Conservation (phyloP, 2,797 vertebrate species). For the Ispidina picta region DNA sequence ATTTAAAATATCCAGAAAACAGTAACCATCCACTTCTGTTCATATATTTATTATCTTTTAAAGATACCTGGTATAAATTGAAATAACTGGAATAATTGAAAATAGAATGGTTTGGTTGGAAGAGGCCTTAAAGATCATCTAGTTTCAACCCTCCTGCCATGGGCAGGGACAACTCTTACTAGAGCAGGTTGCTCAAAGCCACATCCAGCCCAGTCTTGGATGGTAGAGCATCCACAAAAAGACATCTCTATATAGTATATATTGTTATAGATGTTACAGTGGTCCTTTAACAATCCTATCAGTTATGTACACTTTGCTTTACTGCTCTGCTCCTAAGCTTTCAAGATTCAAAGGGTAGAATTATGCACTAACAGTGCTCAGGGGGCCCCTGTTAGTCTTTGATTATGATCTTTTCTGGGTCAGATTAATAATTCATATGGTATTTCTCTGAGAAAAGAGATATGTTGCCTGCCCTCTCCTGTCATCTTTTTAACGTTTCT, state of each 20-base stretch:
- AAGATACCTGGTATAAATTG: background rate
- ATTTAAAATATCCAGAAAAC: background rate
- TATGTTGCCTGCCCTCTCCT: conserved; percentile 63
- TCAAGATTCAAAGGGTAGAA: conserved; percentile 43
- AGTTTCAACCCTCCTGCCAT: no score
- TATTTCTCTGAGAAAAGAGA: conserved; percentile 61
- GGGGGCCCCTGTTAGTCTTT: conserved; percentile 42
- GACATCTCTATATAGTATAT: background rate
- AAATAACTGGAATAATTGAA: background rate
- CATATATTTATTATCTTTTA: background rate
- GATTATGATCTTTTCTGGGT: conserved; percentile 71
- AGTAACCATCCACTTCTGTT: background rate
- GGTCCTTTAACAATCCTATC: background rate
- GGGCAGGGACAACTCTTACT: no score
- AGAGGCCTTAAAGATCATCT: no score
- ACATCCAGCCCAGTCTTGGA: no score
- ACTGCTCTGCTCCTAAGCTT: background rate
- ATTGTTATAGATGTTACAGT: background rate
- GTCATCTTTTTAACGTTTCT: conserved; percentile 60
- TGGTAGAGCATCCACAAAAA: no score
- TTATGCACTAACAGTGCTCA: conserved; percentile 56
- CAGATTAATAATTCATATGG: conserved; percentile 74
- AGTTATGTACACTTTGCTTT: background rate
- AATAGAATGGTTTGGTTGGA: no score
- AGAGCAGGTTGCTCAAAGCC: no score